Evolutionary conservation across 1,140 invertebrate genomes (phyloP), one percentile per base, ranked within the genome.

Genomic region (Cardiocondyla obscurior): DNA sequence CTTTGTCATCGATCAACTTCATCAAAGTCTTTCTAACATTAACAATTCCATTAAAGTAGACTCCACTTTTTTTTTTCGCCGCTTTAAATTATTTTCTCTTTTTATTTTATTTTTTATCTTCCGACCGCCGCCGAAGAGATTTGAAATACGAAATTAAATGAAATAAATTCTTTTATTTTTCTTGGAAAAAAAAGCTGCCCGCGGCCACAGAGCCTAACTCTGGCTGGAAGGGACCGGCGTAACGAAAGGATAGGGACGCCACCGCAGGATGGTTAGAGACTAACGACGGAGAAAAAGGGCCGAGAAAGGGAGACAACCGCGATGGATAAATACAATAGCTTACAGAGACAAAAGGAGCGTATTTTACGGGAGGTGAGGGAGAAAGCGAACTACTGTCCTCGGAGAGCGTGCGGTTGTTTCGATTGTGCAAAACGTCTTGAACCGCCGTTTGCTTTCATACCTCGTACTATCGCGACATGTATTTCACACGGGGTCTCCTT

Each of bases 251-350:
- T 76, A 74, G 39, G 39, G 72, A 19, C 39, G 46, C 25, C 25
- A 42, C 39, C 72, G 55, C 28, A 19, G 55, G 39, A 0, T 74
- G 39, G 72, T 60, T 76, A 76, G 62, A 49, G 42, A 76, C 57
- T 57, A 42, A 36, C 72, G 55, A 46, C 28, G 39, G 39, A 36
- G 30, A 49, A 62, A 83, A 76, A 36, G 57, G 28, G 57, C 72
- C 33, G 57, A 76, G 49, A 76, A 58, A 28, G 53, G 33, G 44
- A 64, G 67, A 70, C 62, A 82, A 82, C 69, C 74, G 67, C 74
- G 58, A 62, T 46, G 85, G 67, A 86, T 82, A 86, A 86, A 86
- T 86, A 86, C 83, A 86, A 86, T 86, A 86, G 85, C 85, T 86
- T 70, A 25, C 49, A 51, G 51, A 82, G 83, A 86, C 85, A 86